Evolutionary conservation across 2,888 invertebrate species (phyloP).

Genomic region (Nephrotoma guestfalica): DNA sequence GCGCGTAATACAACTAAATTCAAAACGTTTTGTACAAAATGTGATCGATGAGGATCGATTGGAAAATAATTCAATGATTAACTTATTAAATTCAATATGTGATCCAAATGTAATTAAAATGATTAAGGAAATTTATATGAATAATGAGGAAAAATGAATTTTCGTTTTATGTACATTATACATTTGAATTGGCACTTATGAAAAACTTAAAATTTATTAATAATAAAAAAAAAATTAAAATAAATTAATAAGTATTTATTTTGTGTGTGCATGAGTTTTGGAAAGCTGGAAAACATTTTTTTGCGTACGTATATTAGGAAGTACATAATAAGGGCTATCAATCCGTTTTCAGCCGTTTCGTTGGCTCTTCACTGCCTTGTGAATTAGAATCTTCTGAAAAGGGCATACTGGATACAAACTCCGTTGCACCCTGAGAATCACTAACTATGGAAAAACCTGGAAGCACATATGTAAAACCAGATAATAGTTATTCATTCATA

Average conservation of each 20-base stretch:
- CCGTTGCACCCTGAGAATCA: slow-evolving; percentile 78
- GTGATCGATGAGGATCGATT: background rate
- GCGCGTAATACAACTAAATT: background rate
- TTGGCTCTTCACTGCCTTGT: slow-evolving; percentile 61
- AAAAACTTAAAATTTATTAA: background rate
- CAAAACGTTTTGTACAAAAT: slow-evolving; percentile 3
- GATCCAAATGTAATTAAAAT: slow-evolving; percentile 42
- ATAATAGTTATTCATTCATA: slow-evolving; percentile 11
- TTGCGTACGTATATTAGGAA: background rate
- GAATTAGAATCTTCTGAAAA: slow-evolving; percentile 87
- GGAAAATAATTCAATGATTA: background rate
- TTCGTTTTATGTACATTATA: background rate
- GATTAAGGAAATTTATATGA: slow-evolving; percentile 37
- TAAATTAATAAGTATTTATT: background rate
- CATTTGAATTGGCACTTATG: background rate
- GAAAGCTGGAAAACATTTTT: background rate
- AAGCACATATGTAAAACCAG: slow-evolving; percentile 17
- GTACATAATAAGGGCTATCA: background rate
- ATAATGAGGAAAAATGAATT: slow-evolving; percentile 14
- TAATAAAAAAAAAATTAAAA: background rate
- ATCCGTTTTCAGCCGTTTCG: slow-evolving; percentile 54
- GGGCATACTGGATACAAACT: slow-evolving; percentile 73
- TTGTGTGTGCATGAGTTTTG: background rate
- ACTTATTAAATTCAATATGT: slow-evolving; percentile 41
- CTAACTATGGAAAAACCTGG: slow-evolving; percentile 81